Percentiles rank a stretch among this genome's conserved stretches.
phyloP scores from a whole-genome alignment of 2,113 vertebrate genomes.

The Onychostoma macrolepis region DNA sequence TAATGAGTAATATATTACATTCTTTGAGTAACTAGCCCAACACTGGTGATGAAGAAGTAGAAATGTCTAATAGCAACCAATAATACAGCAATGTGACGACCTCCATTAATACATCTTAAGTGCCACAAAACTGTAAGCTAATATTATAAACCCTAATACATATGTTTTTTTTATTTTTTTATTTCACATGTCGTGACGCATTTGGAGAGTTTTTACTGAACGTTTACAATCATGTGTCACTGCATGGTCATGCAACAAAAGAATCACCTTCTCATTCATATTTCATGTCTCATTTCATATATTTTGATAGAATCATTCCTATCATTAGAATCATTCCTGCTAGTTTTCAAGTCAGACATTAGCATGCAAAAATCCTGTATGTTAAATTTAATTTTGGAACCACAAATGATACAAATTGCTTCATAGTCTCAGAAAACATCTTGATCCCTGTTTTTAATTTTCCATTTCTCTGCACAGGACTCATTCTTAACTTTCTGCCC shows the following conservation, averaged over 20 bases:
- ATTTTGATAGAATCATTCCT: background rate
- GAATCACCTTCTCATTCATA: background rate
- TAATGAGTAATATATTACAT: too few relatives aligned
- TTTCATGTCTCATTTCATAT: background rate
- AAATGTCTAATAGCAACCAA: background rate
- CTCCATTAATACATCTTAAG: background rate
- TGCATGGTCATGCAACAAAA: background rate
- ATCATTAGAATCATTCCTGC: background rate
- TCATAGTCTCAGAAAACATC: background rate
- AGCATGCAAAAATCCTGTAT: background rate
- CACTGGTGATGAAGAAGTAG: background rate
- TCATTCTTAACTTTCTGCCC: constrained; percentile 24
- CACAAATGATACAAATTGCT: background rate
- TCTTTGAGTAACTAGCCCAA: too few relatives aligned
- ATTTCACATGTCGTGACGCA: too few relatives aligned
- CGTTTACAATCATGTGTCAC: background rate
- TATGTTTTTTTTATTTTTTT: too few relatives aligned
- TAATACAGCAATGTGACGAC: background rate
- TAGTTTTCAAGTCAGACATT: background rate
- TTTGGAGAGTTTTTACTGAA: background rate
- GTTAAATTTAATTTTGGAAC: background rate
- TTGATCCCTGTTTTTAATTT: constrained; percentile 39
- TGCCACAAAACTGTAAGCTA: background rate
- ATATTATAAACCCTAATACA: too few relatives aligned
- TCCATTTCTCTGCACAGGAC: constrained; percentile 11